Evolutionary conservation across 2,797 vertebrate species (phyloP), one percentile per base, ranked within the genome.

Genomic region (Diglossa cyanea): DNA sequence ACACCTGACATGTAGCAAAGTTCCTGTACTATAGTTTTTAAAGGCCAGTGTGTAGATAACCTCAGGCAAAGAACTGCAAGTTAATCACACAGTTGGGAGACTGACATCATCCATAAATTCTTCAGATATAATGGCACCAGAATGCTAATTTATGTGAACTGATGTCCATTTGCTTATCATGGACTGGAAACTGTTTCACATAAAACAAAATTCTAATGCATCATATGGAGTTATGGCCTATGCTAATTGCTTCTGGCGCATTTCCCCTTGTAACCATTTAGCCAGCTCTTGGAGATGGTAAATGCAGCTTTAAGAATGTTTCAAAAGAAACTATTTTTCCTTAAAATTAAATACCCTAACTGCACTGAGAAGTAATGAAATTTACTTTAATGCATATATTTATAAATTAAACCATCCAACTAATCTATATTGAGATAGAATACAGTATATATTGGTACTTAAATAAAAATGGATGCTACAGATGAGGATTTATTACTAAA

Each of bases 121-220:
- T 90, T 93, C 23, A 17, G 78, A 81, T 92, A 88, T 53, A 93
- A 91, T 68, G 71, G 55, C 55, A 95, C 48, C 73, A 90, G 65
- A 44, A 88, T 89, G 54, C 55, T 95, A 94, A 94, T 94, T 96
- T 72, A 84, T 90, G 73, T 93, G 86, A 96, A 87, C 66, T 81
- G 73, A 93, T 94, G 94, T 92, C 94, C 84, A 94, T 95, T 97
- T 95, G 63, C 73, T 96, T 96, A 93, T 76, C 88, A 92, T 51
- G 55, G 55, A 92, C 85, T 93, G 42, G 75, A 95, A 95, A 95
- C 28, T 63, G 62, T 81, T 89, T 76, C 89, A 84, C 55, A 88
- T 79, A 88, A 95, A 97, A 81, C 39, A 92, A 93, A 96, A 96
- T 95, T 87, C 67, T 88, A 94, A 91, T 88, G 89, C 44, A 96